A percentile compares a stretch with the other conserved stretches of the same genome.
phyloP scores from a whole-genome alignment of 2,888 invertebrate species.

The Drosophila anceps region DNA sequence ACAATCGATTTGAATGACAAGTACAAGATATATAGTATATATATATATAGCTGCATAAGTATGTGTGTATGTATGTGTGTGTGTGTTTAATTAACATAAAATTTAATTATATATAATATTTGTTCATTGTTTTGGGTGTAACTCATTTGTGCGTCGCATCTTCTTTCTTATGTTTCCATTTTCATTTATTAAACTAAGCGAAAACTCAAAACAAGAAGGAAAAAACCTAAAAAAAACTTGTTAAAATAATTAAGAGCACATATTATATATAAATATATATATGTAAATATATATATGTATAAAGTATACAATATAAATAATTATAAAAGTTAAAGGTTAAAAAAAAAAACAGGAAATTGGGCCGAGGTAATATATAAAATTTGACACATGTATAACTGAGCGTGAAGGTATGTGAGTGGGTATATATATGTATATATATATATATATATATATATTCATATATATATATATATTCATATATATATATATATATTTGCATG shows the following conservation, averaged over 20 bases:
- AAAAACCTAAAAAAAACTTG: constrained; percentile 32
- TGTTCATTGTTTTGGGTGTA: constrained; percentile 77
- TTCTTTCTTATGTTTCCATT: constrained; percentile 19
- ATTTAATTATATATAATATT: constrained; percentile 3
- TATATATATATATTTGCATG: constrained; percentile 35
- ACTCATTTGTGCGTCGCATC: constrained; percentile 75
- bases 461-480: constrained; percentile 12
- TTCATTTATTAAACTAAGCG: constrained; percentile 19
- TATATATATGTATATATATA: constrained; percentile 9
- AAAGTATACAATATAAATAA: constrained; percentile 43
- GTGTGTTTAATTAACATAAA: constrained; percentile 22
- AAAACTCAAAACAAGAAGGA: constrained; percentile 25
- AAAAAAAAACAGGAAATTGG: constrained; percentile 83
- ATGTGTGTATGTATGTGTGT: constrained; percentile 25
- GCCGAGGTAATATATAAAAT: constrained; percentile 82
- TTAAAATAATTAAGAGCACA: constrained; percentile 36
- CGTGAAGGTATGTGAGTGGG: constrained; percentile 18
- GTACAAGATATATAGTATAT: constrained; percentile 34
- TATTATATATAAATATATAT: constrained; percentile 28
- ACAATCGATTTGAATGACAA: constrained; percentile 48
- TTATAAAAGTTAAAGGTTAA: constrained; percentile 53
- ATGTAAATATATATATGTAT: constrained; percentile 5
- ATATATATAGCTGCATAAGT: constrained; percentile 13
- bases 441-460: constrained; percentile 25
- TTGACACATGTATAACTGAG: constrained; percentile 44